Base-by-base conservation (phyloP, 2,797 vertebrate species). In the Zonotrichia albicollis region DNA sequence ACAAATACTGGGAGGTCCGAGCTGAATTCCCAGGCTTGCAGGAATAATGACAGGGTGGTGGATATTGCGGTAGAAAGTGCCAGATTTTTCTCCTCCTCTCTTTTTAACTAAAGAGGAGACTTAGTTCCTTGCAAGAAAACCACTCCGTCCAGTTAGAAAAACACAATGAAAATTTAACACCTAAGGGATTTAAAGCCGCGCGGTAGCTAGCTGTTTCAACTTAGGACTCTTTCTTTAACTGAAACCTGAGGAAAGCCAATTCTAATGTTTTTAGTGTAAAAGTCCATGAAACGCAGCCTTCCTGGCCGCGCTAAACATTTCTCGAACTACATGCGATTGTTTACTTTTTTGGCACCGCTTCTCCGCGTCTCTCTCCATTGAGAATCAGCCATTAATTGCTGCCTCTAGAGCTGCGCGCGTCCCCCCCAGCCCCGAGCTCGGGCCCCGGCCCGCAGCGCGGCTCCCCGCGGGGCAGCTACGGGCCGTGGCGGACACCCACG, bases 1-100 rank as follows among this genome's bases (percentile, higher is more conserved):
- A 97, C 93, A 96, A 98, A 98, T 98, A 95, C 97, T 98, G 98
- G 98, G 98, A 98, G 98, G 98, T 98, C 98, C 96, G 65, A 95
- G 94, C 84, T 97, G 95, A 97, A 97, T 98, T 98, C 97, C 96
- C 96, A 97, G 96, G 96, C 97, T 97, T 97, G 97, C 97, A 98
- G 96, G 96, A 97, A 97, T 97, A 97, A 97, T 98, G 97, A 97
- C 97, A 98, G 97, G 95, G 95, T 97, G 95, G 96, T 96, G 93
- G 93, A 97, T 97, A 96, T 94, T 95, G 97, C 87, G 90, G 94
- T 95, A 89, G 96, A 96, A 96, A 96, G 96, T 97, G 97, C 97
- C 96, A 96, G 95, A 91, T 91, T 96, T 96, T 84, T 90, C 80
- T 96, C 46, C 66, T 68, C 90, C 67, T 91, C 53, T 95, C 91